Evolutionary conservation across 92 coral and sea anemone genomes (phyloP), one percentile per base, ranked within the genome.

Genomic region (Palythoa caribaeorum): DNA sequence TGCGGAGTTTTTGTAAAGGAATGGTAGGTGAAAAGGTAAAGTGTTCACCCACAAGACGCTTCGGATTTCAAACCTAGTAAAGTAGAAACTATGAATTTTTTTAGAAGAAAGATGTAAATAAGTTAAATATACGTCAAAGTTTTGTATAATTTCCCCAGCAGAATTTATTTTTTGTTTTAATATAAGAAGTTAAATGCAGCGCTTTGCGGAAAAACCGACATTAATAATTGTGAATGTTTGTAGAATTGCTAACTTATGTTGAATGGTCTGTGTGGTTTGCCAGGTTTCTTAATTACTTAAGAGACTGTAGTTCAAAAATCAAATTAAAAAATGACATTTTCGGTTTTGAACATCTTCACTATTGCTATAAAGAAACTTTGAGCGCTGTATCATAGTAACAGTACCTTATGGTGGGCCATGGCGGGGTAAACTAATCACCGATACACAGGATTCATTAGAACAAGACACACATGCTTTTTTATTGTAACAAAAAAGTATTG

Each of bases 151-250:
- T 19, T 80, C 11, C 84, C 68, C 62, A 19, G 73, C 39, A 12
- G 38, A 6, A n/a, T 38, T 11, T 38, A 38, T 60, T 62, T 39
- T 63, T 65, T 17, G 14, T 10, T 66, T 39, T 57, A 78, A 55
- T 37, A 78, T 55, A 78, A 76, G 65, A 51, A 57, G 83, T 54
- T 3, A 57, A 50, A 53, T 78, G n/a, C 69, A 78, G 53, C 70
- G 9, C 8, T 1, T 60, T 54, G 53, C 35, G 55, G 76, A 47
- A n/a, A 47, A 28, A 68, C 76, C 74, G 86, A 81, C 5, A 70
- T 4, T 16, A 36, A 59, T 59, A 50, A 62, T 50, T 16, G 21
- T 11, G 74, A 66, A 44, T 44, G 13, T 38, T 81, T 47, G 20
- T 21, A 40, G 14, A 81, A 17, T 40, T 63, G 38, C 54, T 48